phyloP scores from a whole-genome alignment of 1,140 invertebrate species.

The Nasonia longicornis region DNA sequence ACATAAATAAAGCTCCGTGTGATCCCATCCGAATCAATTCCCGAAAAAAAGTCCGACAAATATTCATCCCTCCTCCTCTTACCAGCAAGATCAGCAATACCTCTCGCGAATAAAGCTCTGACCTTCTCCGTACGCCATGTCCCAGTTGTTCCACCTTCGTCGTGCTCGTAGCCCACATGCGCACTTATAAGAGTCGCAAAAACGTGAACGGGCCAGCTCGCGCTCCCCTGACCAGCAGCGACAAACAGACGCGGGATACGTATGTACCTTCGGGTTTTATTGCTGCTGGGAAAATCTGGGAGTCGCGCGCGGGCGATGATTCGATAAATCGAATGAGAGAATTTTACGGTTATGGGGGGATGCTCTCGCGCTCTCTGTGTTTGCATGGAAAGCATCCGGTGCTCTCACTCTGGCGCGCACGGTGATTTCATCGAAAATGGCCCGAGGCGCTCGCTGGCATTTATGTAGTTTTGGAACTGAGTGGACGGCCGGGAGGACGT shows the following conservation, averaged over 20 bases:
- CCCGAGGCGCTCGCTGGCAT: neutral
- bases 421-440: conserved; percentile 13
- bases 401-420: neutral
- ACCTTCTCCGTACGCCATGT: neutral
- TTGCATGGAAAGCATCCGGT: conserved; percentile 7
- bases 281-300: conserved; percentile 18
- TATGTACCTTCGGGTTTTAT: conserved; percentile 15
- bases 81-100: too few species aligned
- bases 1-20: neutral
- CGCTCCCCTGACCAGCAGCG: neutral
- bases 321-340: conserved; percentile 31
- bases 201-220: neutral
- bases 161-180: too few species aligned
- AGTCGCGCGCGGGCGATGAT: neutral
- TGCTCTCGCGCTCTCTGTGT: neutral
- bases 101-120: too few species aligned
- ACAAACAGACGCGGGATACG: neutral
- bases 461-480: conserved; percentile 17
- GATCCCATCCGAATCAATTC: neutral
- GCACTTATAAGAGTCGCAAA: conserved; percentile 4
- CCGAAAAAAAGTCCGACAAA: neutral
- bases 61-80: too few species aligned
- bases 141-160: neutral
- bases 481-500: neutral
- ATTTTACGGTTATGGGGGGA: conserved; percentile 22